These are phyloP conservation scores for Falco rusticolus DNA, from an alignment of 2,797 vertebrate species.

Conservation along the genomic window DNA sequence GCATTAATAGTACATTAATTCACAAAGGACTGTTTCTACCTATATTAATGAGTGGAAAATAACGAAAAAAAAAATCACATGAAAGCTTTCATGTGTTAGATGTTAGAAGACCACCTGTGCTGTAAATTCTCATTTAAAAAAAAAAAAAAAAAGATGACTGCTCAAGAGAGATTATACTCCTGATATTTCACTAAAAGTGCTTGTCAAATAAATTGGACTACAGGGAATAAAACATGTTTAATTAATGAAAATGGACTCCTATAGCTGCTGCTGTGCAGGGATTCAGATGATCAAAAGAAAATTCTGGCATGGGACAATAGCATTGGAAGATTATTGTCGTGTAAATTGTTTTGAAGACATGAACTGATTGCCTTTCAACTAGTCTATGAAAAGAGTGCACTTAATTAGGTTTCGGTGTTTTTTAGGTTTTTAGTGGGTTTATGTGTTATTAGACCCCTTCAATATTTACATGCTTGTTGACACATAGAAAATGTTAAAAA, in stretches of 20 bases:
- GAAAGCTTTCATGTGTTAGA: neutral
- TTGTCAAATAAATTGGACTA: slow-evolving; percentile 15
- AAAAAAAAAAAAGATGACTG: neutral
- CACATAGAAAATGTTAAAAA: neutral
- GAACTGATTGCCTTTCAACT: neutral
- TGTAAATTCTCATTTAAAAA: neutral
- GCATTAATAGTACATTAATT: neutral
- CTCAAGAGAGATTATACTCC: neutral
- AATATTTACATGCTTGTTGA: neutral
- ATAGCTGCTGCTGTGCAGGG: neutral
- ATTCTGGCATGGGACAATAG: neutral
- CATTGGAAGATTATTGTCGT: slow-evolving; percentile 7
- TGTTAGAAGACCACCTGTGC: neutral
- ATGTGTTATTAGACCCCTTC: neutral
- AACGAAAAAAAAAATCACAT: neutral
- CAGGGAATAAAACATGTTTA: neutral
- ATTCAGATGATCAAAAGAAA: neutral
- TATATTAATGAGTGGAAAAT: neutral
- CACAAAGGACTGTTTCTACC: neutral
- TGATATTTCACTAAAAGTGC: neutral
- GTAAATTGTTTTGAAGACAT: slow-evolving; percentile 7
- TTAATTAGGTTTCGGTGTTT: slow-evolving; percentile 18
- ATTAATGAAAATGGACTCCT: slow-evolving; percentile 21
- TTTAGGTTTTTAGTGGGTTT: neutral
- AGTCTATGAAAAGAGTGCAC: neutral